A percentile compares a stretch with the other conserved stretches of the same genome.
Conservation (phyloP, 1,140 invertebrate species). For the Nephotettix cincticeps region DNA sequence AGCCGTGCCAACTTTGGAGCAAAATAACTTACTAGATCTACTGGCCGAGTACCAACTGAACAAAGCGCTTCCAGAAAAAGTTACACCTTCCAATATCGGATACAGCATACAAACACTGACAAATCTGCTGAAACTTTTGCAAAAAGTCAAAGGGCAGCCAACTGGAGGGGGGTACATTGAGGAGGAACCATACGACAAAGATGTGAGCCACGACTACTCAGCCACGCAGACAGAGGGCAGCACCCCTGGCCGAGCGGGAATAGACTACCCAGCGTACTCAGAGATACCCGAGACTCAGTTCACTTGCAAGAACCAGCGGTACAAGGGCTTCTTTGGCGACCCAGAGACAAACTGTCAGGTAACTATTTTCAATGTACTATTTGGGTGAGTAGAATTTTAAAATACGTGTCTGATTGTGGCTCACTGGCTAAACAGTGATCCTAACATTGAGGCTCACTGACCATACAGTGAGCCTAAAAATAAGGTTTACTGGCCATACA, state of each 20-base stretch:
- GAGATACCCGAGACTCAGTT: conserved; percentile 77
- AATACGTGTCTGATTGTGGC: no score
- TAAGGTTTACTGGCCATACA: no score
- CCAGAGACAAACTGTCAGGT: conserved; percentile 82
- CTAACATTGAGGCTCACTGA: no score
- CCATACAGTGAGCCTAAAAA: no score
- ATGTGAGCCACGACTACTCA: conserved; percentile 32
- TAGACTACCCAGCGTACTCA: conserved; percentile 79
- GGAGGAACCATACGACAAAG: conserved; percentile 23
- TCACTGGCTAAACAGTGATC: no score
- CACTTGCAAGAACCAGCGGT: conserved; percentile 78
- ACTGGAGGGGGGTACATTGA: neutral
- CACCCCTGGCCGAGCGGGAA: conserved; percentile 71
- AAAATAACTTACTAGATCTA: conserved; percentile 47
- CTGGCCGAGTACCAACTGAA: conserved; percentile 66
- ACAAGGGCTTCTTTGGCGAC: conserved; percentile 90
- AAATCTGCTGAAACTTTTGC: conserved; percentile 53
- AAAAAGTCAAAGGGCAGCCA: conserved; percentile 35
- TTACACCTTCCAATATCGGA: conserved; percentile 73
- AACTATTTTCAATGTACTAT: no score
- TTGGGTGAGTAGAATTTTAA: no score
- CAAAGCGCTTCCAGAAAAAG: conserved; percentile 69
- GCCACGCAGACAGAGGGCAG: conserved; percentile 53
- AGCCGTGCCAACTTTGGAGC: neutral
- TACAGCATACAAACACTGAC: conserved; percentile 73